Percentiles rank a stretch among this genome's conserved stretches.
These are phyloP conservation scores for Rhamnusium bicolor DNA, from an alignment of 2,888 invertebrate genomes.

Conservation along the genomic window DNA sequence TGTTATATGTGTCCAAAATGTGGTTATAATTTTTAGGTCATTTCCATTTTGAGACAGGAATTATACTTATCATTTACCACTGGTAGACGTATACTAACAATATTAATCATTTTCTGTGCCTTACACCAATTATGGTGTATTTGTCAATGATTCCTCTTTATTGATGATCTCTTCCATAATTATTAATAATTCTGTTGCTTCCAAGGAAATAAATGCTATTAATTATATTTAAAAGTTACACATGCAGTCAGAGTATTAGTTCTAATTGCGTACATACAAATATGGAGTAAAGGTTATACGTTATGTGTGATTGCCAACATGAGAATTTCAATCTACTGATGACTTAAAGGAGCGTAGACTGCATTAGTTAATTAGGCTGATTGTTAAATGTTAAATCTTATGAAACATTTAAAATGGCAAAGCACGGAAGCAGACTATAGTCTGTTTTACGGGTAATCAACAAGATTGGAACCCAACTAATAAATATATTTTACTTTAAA, in stretches of 20 bases:
- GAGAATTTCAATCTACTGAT: background rate
- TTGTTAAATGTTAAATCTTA: slow-evolving; percentile 9
- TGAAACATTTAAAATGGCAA: background rate
- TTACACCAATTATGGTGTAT: background rate
- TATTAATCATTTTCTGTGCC: slow-evolving; percentile 3
- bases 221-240: background rate
- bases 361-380: slow-evolving; percentile 4
- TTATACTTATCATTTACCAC: background rate
- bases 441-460: background rate
- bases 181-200: background rate
- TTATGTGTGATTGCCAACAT: background rate
- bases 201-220: slow-evolving; percentile 7
- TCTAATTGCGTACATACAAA: background rate
- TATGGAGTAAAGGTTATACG: slow-evolving; percentile 9
- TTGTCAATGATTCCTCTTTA: slow-evolving; percentile 16
- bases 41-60: too few relatives aligned
- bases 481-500: too few relatives aligned
- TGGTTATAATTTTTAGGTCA: too few relatives aligned
- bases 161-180: background rate
- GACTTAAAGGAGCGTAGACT: background rate
- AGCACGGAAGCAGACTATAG: background rate
- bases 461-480: background rate
- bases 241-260: background rate
- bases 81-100: background rate
- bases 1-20: too few relatives aligned